Conservation (phyloP, 2,113 vertebrate species). For the Mormoops blainvillei region DNA sequence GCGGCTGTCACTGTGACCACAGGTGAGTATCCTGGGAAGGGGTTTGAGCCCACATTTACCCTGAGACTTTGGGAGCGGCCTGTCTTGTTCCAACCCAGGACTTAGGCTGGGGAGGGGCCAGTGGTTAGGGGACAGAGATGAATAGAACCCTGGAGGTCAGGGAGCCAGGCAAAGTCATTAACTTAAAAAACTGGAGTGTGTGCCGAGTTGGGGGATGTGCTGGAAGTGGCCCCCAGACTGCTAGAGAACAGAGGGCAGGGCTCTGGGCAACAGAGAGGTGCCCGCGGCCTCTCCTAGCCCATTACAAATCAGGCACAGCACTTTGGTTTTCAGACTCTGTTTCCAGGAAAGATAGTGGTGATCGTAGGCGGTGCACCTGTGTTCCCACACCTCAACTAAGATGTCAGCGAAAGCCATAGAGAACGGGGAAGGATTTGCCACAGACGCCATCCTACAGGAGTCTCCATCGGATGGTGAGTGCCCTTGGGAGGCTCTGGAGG, state of each 20-base stretch:
- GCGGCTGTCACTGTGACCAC: not conserved
- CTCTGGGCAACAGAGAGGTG: not conserved
- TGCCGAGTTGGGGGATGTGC: not conserved
- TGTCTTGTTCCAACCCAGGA: not conserved
- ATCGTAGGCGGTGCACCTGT: not conserved
- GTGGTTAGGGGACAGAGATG: not conserved
- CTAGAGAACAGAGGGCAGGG: not conserved
- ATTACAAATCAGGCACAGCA: not conserved
- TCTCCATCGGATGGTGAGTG: not conserved
- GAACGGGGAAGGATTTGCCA: rapidly evolving
- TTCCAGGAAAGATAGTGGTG: not conserved
- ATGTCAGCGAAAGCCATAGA: not conserved
- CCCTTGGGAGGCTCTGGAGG: not conserved
- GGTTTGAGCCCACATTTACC: not conserved
- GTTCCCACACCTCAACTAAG: not conserved
- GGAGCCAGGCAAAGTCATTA: not conserved
- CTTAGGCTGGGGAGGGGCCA: not conserved
- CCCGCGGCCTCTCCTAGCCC: not conserved
- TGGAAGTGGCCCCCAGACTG: not conserved
- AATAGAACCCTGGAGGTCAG: not conserved
- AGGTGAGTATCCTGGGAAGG: not conserved
- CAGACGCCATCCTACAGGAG: too few species aligned
- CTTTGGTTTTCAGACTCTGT: not conserved
- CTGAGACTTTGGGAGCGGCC: too few species aligned
- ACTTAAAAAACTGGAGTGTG: not conserved